These are phyloP conservation scores for Strix uralensis DNA, from an alignment of 2,113 vertebrate genomes.

Conservation along the genomic window DNA sequence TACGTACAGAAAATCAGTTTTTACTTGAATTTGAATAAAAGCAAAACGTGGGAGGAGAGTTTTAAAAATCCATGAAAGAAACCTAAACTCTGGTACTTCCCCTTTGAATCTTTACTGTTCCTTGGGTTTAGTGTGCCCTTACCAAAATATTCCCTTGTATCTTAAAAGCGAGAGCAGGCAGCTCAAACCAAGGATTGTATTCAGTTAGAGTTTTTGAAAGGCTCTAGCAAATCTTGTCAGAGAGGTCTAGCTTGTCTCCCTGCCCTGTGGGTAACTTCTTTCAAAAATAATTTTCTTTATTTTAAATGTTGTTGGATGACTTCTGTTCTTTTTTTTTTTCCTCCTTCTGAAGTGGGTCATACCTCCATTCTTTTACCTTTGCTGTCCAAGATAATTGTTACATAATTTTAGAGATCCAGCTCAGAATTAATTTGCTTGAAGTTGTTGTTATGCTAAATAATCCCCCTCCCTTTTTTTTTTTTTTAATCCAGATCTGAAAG, in stretches of 20 bases:
- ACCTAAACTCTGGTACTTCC: background rate
- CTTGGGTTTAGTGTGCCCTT: background rate
- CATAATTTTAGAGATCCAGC: background rate
- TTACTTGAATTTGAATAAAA: background rate
- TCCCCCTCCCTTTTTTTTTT: constrained; percentile 6
- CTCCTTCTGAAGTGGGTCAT: background rate
- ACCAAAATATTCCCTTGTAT: background rate
- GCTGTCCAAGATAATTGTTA: background rate
- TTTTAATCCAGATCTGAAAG: constrained; percentile 56
- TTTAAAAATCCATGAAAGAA: background rate
- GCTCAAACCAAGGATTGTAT: background rate
- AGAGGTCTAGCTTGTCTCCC: background rate
- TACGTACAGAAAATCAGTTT: background rate
- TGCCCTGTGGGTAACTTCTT: background rate
- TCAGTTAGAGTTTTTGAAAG: background rate
- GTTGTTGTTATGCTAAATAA: constrained; percentile 59
- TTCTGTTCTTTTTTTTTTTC: background rate
- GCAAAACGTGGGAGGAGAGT: background rate
- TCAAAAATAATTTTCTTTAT: background rate
- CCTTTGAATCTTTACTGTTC: background rate
- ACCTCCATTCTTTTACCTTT: background rate
- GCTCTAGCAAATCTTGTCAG: background rate
- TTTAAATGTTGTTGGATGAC: background rate
- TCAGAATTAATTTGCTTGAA: background rate
- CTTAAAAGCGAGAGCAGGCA: background rate